phyloP scores from a whole-genome alignment of 2,113 vertebrate species.

The Oenanthe oenanthe region DNA sequence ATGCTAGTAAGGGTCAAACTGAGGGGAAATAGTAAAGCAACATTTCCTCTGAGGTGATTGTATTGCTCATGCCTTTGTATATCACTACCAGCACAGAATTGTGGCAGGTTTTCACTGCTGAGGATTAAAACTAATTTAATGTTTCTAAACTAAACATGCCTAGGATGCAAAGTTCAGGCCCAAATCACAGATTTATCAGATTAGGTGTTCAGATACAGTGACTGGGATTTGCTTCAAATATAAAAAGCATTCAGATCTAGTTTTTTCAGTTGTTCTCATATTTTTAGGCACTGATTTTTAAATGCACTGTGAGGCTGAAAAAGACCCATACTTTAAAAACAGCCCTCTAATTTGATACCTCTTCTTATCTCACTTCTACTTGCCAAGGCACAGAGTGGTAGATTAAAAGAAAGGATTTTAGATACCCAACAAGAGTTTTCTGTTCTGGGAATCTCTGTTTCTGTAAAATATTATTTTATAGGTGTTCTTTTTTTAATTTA shows the following conservation, averaged over 20 bases:
- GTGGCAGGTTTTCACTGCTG: slow-evolving; percentile 5
- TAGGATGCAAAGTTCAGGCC: not conserved
- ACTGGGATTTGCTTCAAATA: not conserved
- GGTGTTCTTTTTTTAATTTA: not conserved
- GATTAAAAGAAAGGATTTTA: not conserved
- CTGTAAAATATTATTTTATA: not conserved
- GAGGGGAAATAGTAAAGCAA: slow-evolving; percentile 45
- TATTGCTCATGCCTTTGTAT: not conserved
- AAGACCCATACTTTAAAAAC: not conserved
- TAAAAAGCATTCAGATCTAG: not conserved
- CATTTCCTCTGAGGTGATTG: slow-evolving; percentile 38
- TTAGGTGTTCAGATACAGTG: not conserved
- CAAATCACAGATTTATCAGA: not conserved
- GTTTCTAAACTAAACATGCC: slow-evolving; percentile 17
- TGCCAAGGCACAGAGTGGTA: not conserved
- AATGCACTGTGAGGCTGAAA: not conserved
- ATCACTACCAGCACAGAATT: not conserved
- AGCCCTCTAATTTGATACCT: not conserved
- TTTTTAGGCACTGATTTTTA: not conserved
- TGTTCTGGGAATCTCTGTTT: not conserved
- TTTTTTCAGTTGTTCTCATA: not conserved
- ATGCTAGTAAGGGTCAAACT: slow-evolving; percentile 38
- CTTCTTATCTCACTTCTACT: not conserved
- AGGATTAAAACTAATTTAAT: slow-evolving; percentile 14
- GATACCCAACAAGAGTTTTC: not conserved